These are phyloP conservation scores for Hippopotamyrus pictus DNA, from an alignment of 2,797 vertebrate genomes.

Conservation along the genomic window DNA sequence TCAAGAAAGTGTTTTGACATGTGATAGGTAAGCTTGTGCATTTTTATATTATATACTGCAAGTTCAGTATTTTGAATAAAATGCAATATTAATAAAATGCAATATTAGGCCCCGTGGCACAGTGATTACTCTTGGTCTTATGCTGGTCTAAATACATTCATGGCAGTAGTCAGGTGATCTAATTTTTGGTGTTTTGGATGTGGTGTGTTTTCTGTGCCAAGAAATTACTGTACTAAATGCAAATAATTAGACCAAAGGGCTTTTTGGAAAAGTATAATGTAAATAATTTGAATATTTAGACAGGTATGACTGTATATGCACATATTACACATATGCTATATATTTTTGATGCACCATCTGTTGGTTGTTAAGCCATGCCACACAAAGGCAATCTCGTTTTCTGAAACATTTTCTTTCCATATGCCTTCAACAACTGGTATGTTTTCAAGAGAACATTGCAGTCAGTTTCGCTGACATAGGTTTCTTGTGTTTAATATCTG, in stretches of 20 bases:
- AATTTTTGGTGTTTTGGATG: neutral
- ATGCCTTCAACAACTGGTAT: constrained; percentile 53
- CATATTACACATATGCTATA: neutral
- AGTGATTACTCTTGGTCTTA: neutral
- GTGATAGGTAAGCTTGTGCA: constrained; percentile 14
- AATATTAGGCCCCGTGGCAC: neutral
- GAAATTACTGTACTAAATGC: neutral
- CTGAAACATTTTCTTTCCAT: constrained; percentile 41
- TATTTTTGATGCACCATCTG: constrained; percentile 50
- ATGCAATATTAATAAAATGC: neutral
- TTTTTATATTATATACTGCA: neutral
- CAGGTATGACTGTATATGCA: neutral
- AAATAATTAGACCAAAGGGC: neutral
- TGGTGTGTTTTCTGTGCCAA: neutral
- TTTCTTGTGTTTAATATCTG: neutral
- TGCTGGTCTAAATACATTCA: neutral
- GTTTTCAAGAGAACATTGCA: neutral
- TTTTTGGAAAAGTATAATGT: neutral
- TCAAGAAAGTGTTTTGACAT: constrained; percentile 31
- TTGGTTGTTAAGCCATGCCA: constrained; percentile 45
- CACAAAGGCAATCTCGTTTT: constrained; percentile 48
- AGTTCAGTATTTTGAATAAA: neutral
- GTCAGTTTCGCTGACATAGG: neutral
- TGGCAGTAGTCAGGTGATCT: neutral
- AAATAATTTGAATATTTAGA: neutral